Percentiles rank a stretch among this genome's conserved stretches.
Evolutionary conservation across 2,113 vertebrate genomes (phyloP).

Genomic region (Poicephalus gulielmi): DNA sequence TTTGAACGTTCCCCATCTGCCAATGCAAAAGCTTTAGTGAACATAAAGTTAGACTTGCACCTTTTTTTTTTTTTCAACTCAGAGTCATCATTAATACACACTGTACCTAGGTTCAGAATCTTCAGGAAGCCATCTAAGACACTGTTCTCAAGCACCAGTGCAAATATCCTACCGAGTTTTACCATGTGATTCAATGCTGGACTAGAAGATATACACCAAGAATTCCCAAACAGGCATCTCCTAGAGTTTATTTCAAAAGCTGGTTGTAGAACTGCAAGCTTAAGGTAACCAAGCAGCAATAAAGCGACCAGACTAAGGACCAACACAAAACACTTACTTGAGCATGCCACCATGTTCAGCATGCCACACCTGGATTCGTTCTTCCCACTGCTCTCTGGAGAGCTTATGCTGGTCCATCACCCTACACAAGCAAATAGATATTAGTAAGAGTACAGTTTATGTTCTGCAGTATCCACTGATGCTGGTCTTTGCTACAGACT

Average conservation of each 20-base stretch:
- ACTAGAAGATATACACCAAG: background rate
- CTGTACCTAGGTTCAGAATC: background rate
- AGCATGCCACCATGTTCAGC: conserved; percentile 93
- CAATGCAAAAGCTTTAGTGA: background rate
- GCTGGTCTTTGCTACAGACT: background rate
- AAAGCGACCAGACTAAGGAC: background rate
- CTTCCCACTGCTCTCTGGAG: conserved; percentile 95
- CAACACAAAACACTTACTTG: conserved; percentile 79
- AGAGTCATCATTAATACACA: background rate
- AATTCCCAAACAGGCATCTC: background rate
- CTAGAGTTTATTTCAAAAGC: background rate
- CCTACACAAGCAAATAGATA: conserved; percentile 63
- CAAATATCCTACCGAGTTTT: background rate
- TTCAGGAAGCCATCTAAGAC: background rate
- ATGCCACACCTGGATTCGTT: conserved; percentile 97
- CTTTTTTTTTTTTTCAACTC: background rate
- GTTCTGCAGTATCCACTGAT: background rate
- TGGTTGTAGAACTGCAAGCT: background rate
- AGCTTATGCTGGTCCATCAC: conserved; percentile 97
- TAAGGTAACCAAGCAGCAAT: background rate
- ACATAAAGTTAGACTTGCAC: background rate
- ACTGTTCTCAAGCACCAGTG: background rate
- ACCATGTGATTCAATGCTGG: background rate
- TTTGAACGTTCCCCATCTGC: background rate
- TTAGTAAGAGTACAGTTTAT: background rate